Evolutionary conservation across 1,140 invertebrate genomes (phyloP).

Genomic region (Elymnias hypermnestra): DNA sequence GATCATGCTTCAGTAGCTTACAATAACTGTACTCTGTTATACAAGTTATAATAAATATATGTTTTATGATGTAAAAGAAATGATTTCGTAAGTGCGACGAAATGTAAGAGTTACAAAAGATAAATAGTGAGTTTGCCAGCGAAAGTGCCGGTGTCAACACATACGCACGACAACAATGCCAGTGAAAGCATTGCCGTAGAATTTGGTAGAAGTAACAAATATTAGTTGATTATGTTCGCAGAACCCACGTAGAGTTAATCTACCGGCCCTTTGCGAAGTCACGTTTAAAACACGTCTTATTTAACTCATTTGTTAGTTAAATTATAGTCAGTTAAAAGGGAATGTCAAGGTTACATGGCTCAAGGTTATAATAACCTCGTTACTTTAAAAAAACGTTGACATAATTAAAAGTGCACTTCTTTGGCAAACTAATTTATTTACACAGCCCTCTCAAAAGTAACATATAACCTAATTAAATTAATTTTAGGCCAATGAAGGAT

Average conservation of each 20-base stretch:
- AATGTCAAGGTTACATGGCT: background rate
- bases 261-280: conserved; percentile 11
- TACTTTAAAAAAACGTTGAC: background rate
- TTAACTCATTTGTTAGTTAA: conserved; percentile 7
- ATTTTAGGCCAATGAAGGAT: too few relatives aligned
- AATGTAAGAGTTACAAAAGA: conserved; percentile 32
- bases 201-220: conserved; percentile 26
- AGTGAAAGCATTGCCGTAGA: conserved; percentile 33
- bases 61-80: conserved; percentile 31
- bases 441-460: too few relatives aligned
- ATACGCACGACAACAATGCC: conserved; percentile 34
- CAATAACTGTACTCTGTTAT: too few relatives aligned
- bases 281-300: conserved; percentile 18
- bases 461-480: too few relatives aligned
- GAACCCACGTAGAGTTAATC: conserved; percentile 19
- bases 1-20: too few relatives aligned
- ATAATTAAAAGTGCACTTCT: background rate
- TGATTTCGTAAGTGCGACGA: conserved; percentile 25
- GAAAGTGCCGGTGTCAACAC: conserved; percentile 31
- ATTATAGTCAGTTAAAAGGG: background rate
- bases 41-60: too few relatives aligned
- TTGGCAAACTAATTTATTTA: too few relatives aligned
- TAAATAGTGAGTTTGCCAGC: conserved; percentile 33
- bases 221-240: conserved; percentile 22
- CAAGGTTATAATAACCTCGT: background rate